Percentiles rank a stretch among this genome's conserved stretches.
These are phyloP conservation scores for Hipposideros larvatus DNA, from an alignment of 2,797 vertebrate species.

Conservation along the genomic window DNA sequence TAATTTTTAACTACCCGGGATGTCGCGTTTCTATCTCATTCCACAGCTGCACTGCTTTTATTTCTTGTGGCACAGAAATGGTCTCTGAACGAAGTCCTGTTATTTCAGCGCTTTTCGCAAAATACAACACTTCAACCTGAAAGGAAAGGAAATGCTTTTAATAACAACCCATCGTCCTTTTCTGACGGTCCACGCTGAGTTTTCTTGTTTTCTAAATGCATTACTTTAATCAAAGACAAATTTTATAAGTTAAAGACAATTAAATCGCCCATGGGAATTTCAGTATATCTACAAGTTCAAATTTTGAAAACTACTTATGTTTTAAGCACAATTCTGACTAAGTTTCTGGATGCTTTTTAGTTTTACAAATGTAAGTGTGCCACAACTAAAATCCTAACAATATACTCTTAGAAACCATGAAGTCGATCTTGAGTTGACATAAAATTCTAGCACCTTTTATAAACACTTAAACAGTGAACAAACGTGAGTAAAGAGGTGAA, in stretches of 20 bases:
- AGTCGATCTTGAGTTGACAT: background rate
- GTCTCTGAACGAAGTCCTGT: constrained; percentile 91
- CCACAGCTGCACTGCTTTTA: constrained; percentile 91
- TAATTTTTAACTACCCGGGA: constrained; percentile 80
- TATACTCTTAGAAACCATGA: background rate
- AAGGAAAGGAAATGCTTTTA: background rate
- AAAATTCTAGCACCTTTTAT: background rate
- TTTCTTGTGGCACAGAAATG: constrained; percentile 87
- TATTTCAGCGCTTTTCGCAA: constrained; percentile 95
- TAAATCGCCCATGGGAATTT: background rate
- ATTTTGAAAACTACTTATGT: background rate
- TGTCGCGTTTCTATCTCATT: constrained; percentile 89
- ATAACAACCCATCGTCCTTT: background rate
- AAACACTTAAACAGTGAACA: background rate
- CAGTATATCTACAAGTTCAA: background rate
- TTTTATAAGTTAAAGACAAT: background rate
- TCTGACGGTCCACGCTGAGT: fast-evolving
- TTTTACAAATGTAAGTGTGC: background rate
- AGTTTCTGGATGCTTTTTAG: background rate
- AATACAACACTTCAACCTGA: constrained; percentile 94
- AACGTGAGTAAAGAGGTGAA: background rate
- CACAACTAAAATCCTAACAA: background rate
- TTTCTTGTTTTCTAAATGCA: background rate
- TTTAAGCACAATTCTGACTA: background rate
- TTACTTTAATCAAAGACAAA: background rate